These are phyloP conservation scores for Poecilobothrus nobilitatus DNA, from an alignment of 2,888 invertebrate genomes.

Conservation along the genomic window DNA sequence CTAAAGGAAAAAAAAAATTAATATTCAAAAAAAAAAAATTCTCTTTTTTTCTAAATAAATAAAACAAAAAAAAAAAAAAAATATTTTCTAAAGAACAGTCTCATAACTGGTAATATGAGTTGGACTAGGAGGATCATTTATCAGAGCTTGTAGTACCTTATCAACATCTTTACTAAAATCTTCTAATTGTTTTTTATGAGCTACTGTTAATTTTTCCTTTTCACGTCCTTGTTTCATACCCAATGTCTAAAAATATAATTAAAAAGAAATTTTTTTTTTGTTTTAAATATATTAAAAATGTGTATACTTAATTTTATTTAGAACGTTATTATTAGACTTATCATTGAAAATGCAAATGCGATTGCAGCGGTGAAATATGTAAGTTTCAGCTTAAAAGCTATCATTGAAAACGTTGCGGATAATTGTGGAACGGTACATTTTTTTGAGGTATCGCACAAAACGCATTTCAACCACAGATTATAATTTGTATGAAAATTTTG, in stretches of 20 bases:
- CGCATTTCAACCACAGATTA: too few species aligned
- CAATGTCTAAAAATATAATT: background rate
- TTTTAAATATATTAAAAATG: too few species aligned
- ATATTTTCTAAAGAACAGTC: constrained; percentile 36
- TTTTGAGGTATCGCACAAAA: too few species aligned
- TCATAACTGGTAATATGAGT: constrained; percentile 31
- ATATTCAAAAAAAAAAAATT: constrained; percentile 13
- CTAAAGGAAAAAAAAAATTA: constrained; percentile 14
- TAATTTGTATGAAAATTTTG: too few species aligned
- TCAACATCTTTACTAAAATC: constrained; percentile 81
- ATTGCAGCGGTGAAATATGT: too few species aligned
- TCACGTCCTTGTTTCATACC: constrained; percentile 86
- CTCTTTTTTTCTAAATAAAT: background rate
- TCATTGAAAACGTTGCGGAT: too few species aligned
- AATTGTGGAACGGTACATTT: too few species aligned
- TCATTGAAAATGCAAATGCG: too few species aligned
- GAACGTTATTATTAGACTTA: too few species aligned
- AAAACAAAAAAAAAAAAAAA: background rate
- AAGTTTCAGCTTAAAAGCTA: too few species aligned
- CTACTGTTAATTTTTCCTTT: constrained; percentile 81
- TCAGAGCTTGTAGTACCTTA: constrained; percentile 51
- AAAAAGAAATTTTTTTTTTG: too few species aligned
- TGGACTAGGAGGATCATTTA: constrained; percentile 25
- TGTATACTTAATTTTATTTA: too few species aligned
- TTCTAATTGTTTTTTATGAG: constrained; percentile 87